A percentile compares a stretch with the other conserved stretches of the same genome.
Conservation (phyloP, 2,888 invertebrate genomes). For the Plagiodera versicolora region DNA sequence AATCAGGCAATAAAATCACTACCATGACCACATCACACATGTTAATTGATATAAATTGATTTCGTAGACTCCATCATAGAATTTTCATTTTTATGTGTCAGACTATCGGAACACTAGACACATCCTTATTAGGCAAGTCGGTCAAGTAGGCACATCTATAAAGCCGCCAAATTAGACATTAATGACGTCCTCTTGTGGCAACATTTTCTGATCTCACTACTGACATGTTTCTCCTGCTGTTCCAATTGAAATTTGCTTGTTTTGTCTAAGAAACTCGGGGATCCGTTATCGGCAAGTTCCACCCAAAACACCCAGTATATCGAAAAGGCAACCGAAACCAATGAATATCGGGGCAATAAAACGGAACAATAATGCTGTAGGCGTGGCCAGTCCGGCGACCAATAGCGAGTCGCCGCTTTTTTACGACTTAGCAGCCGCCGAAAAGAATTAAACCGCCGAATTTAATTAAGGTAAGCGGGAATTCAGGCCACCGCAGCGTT, state of each 20-base stretch:
- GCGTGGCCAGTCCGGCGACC: not conserved
- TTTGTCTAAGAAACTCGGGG: too few relatives aligned
- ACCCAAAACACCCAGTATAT: not conserved
- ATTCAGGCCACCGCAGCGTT: not conserved
- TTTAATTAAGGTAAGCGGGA: not conserved
- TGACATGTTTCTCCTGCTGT: too few relatives aligned
- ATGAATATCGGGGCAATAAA: not conserved
- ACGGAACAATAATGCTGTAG: not conserved
- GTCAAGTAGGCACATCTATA: too few relatives aligned
- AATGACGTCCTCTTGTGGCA: too few relatives aligned
- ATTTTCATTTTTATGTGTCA: not conserved
- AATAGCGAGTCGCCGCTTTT: not conserved
- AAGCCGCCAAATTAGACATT: too few relatives aligned
- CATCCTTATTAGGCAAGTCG: too few relatives aligned
- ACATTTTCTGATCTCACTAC: too few relatives aligned
- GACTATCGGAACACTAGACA: too few relatives aligned
- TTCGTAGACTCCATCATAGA: not conserved
- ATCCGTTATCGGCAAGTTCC: too few relatives aligned
- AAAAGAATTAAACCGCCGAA: not conserved
- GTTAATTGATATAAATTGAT: not conserved
- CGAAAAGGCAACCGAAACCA: not conserved
- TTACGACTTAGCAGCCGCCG: not conserved
- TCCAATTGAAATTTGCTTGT: too few relatives aligned
- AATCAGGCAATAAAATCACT: not conserved
- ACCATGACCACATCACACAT: not conserved